These are phyloP conservation scores for Haliclystus octoradiatus DNA, from an alignment of 30 jellyfish, hydroid and myxozoan genomes.

Conservation along the genomic window DNA sequence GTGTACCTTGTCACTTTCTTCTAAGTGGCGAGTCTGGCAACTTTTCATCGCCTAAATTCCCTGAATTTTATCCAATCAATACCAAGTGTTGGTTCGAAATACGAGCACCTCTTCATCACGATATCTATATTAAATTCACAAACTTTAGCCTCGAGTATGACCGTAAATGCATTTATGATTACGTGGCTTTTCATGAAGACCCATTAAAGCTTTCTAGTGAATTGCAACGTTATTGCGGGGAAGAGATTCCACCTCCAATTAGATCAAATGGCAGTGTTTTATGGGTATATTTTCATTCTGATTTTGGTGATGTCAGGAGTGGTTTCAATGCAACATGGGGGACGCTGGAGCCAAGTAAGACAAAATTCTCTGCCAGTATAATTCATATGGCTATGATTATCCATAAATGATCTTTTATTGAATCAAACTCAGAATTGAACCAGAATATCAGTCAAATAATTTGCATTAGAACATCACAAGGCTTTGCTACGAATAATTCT, in stretches of 20 bases:
- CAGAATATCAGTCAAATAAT: no score
- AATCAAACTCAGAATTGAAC: no score
- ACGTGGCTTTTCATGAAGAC: slow-evolving; percentile 59
- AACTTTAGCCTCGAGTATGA: slow-evolving; percentile 60
- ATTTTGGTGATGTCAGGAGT: slow-evolving; percentile 13
- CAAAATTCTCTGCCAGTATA: no score
- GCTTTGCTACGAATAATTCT: no score
- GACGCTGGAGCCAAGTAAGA: slow-evolving; percentile 77
- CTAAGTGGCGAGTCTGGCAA: not conserved
- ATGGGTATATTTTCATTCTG: slow-evolving; percentile 56
- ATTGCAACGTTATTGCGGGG: slow-evolving; percentile 53
- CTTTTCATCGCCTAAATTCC: not conserved
- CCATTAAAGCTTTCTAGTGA: slow-evolving; percentile 12
- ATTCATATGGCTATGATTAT: no score
- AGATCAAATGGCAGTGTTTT: slow-evolving; percentile 57
- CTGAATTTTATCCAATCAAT: not conserved
- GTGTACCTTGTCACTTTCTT: not conserved
- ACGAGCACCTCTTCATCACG: not conserved
- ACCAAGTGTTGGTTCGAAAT: slow-evolving; percentile 3
- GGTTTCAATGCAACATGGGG: slow-evolving; percentile 92
- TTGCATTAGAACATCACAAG: no score
- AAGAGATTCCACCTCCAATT: slow-evolving; percentile 43
- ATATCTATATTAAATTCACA: slow-evolving; percentile 25
- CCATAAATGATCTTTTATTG: no score
- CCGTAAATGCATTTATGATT: slow-evolving; percentile 57